Evolutionary conservation across 2,113 vertebrate species (phyloP).

Genomic region (Callopanchax toddi): DNA sequence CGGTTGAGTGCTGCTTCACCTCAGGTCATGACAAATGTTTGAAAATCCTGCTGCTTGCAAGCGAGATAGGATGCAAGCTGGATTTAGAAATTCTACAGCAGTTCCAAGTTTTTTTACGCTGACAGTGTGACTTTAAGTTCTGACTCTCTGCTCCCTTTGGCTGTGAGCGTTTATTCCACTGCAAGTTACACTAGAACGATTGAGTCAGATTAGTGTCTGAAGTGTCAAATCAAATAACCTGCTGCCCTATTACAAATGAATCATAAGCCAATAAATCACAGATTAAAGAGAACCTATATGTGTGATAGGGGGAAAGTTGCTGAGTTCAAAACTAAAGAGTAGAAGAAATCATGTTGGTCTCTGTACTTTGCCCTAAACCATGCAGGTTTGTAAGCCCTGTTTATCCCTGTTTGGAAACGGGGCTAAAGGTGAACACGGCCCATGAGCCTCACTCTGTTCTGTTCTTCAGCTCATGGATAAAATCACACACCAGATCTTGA

Average conservation of each 20-base stretch:
- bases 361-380: constrained; percentile 6
- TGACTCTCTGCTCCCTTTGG: not conserved
- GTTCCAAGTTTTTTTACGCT: not conserved
- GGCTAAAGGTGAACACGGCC: constrained; percentile 19
- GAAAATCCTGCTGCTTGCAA: constrained; percentile 16
- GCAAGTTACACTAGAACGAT: not conserved
- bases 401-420: constrained; percentile 18
- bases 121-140: constrained; percentile 22
- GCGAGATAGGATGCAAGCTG: constrained; percentile 12
- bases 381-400: constrained; percentile 10
- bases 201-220: constrained; percentile 2
- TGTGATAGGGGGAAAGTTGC: not conserved
- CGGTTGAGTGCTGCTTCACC: constrained; percentile 27
- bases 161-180: not conserved
- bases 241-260: not conserved
- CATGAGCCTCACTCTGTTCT: not conserved
- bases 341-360: not conserved
- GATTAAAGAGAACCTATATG: not conserved
- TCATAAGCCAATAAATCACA: not conserved
- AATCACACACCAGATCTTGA: not conserved
- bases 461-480: not conserved
- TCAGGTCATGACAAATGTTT: constrained; percentile 11
- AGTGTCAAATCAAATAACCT: constrained; percentile 6
- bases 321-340: not conserved
- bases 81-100: constrained; percentile 13